Evolutionary conservation across 2,888 invertebrate genomes (phyloP), one percentile per base, ranked within the genome.

Genomic region (Yponomeuta malinellus): DNA sequence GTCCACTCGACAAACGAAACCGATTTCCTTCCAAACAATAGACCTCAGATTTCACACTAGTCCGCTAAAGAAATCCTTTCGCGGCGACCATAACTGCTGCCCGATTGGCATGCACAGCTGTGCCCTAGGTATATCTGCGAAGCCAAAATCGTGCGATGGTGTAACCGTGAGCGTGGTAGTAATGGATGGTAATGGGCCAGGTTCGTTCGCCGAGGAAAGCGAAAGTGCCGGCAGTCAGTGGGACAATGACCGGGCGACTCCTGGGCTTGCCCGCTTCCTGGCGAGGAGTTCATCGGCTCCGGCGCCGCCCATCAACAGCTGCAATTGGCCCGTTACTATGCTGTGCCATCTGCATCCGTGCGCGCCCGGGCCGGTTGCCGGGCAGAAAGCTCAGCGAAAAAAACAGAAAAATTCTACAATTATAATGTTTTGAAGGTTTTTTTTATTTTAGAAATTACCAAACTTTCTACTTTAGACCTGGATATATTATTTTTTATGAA

Each of bases 181-280:
- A 90, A 91, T 90, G 86, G 52, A 59, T 63, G 67, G 72, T 86
- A 90, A 91, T 90, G 86, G 84, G 76, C 84, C 83, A 88, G 90
- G 92, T 92, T 92, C 92, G 87, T 88, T 92, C 89, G 89, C 91
- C 91, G 86, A 87, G 84, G 86, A 92, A 89, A 92, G 89, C 90
- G 92, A 92, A 92, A 92, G 91, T 90, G 80, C 80, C 43, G 81
- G 78, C 88, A 59, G 52, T 91, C 90, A 92, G 78, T 91, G 88
- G 92, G 88, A 90, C 92, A 89, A 90, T 86, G 92, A 91, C 91
- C 91, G 88, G 77, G 52, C 52, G 52, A 59, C 84, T 89, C 89
- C 90, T 88, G 84, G 81, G 76, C 82, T 82, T 79, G 80, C 75
- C 79, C 78, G 83, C 81, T 85, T 86, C 87, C 86, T 86, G 82